Evolutionary conservation across 2,888 invertebrate genomes (phyloP).

Genomic region (Eupeodes latifasciatus): DNA sequence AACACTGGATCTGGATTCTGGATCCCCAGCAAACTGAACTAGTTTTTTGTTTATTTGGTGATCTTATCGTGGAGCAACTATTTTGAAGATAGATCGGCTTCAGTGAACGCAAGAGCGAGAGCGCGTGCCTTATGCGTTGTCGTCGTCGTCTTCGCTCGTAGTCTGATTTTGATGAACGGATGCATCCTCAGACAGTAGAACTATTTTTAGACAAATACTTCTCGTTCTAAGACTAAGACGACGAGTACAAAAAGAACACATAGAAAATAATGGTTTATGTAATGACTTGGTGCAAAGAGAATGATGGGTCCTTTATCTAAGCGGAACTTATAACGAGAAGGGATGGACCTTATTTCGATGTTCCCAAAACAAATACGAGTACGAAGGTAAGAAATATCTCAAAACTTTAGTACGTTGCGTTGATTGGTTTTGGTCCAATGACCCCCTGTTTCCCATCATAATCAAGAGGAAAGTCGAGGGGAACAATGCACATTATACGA

Average conservation of each 20-base stretch:
- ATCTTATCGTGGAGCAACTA: slow-evolving; percentile 71
- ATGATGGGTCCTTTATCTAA: slow-evolving; percentile 67
- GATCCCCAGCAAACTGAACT: slow-evolving; percentile 76
- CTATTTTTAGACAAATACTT: slow-evolving; percentile 69
- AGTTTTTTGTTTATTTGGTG: slow-evolving; percentile 75
- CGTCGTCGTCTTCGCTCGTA: not conserved
- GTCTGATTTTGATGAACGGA: slow-evolving; percentile 66
- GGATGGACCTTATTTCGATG: slow-evolving; percentile 32
- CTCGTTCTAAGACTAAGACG: slow-evolving; percentile 35
- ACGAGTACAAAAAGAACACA: slow-evolving; percentile 42
- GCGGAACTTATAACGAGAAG: slow-evolving; percentile 8
- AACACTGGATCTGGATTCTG: slow-evolving; percentile 46
- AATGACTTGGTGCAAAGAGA: slow-evolving; percentile 40
- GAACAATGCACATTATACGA: not conserved
- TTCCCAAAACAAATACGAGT: slow-evolving; percentile 30
- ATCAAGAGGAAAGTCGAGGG: not conserved
- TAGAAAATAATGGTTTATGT: slow-evolving; percentile 58
- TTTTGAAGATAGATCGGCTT: slow-evolving; percentile 53
- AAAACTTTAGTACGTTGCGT: slow-evolving; percentile 20
- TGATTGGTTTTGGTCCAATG: slow-evolving; percentile 55
- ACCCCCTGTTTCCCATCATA: slow-evolving; percentile 33
- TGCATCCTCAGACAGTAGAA: slow-evolving; percentile 66
- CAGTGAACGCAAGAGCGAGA: slow-evolving; percentile 46
- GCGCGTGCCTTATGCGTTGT: slow-evolving; percentile 63
- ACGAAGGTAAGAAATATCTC: slow-evolving; percentile 44